Percentiles rank a stretch among this genome's conserved stretches.
Conservation (phyloP, 1,140 invertebrate genomes). For the Leptinotarsa defecta region DNA sequence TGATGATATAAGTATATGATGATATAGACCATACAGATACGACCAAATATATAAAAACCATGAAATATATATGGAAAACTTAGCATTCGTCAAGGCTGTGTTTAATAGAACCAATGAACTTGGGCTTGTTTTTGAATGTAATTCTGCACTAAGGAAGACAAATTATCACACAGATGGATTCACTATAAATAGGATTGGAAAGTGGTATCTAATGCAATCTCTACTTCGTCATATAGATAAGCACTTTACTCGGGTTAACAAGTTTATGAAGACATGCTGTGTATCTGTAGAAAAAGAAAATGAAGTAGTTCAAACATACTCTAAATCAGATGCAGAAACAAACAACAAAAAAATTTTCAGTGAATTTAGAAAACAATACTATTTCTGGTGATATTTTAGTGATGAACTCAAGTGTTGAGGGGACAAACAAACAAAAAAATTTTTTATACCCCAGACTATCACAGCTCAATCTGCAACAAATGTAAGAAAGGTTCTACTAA, state of each 20-base stretch:
- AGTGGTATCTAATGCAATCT: constrained; percentile 15
- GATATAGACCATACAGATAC: constrained; percentile 15
- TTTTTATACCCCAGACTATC: constrained; percentile 16
- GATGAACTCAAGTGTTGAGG: neutral
- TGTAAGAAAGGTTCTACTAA: constrained; percentile 9
- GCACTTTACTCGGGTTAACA: constrained; percentile 9
- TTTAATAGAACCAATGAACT: neutral
- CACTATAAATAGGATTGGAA: constrained; percentile 14
- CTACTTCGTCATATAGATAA: constrained; percentile 15
- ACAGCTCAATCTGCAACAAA: constrained; percentile 9
- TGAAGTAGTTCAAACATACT: constrained; percentile 11
- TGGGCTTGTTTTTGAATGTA: constrained; percentile 18
- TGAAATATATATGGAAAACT: constrained; percentile 17
- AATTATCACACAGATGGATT: constrained; percentile 14
- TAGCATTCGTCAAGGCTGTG: constrained; percentile 15
- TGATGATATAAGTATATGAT: no score
- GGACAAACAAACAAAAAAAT: neutral
- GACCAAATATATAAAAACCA: constrained; percentile 14
- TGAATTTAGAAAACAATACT: neutral
- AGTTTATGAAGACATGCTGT: constrained; percentile 10
- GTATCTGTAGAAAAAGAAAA: constrained; percentile 10
- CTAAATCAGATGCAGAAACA: constrained; percentile 9
- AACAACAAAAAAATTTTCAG: constrained; percentile 1
- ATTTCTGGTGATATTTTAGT: constrained; percentile 16
- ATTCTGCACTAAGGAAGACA: constrained; percentile 17